A percentile compares a stretch with the other conserved stretches of the same genome.
Evolutionary conservation across 1,140 invertebrate species (phyloP).

Genomic region (Bombus superbus): DNA sequence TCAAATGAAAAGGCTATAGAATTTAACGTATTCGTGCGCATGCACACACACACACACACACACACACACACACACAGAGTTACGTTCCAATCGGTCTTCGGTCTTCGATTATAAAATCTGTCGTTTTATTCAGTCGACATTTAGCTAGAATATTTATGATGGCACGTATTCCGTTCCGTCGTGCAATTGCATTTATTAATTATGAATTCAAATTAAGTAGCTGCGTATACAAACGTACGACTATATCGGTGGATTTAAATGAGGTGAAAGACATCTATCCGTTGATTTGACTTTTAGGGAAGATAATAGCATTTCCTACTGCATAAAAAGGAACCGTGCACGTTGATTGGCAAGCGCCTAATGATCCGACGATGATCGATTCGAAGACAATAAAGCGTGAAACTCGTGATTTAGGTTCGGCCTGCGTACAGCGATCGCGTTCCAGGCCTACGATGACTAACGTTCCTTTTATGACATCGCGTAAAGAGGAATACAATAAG

Average conservation of each 20-base stretch:
- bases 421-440: not conserved
- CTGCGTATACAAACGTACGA: not conserved
- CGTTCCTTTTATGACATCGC: not conserved
- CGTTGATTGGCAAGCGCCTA: not conserved
- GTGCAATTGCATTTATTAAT: conserved; percentile 70
- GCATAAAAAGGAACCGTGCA: not conserved
- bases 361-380: not conserved
- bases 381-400: not conserved
- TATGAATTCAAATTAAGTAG: conserved; percentile 37
- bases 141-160: conserved; percentile 61
- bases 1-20: not conserved
- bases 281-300: not conserved
- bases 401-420: conserved; percentile 5
- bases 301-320: not conserved
- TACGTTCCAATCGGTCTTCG: conserved; percentile 20
- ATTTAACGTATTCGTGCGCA: conserved; percentile 16
- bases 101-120: conserved; percentile 47
- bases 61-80: not conserved
- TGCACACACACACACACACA: not conserved
- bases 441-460: conserved; percentile 13
- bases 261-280: not conserved
- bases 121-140: conserved; percentile 31
- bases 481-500: conserved; percentile 7
- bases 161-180: conserved; percentile 46
- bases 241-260: not conserved